phyloP scores from a whole-genome alignment of 2,113 vertebrate genomes.

The Chlorocebus sabaeus region DNA sequence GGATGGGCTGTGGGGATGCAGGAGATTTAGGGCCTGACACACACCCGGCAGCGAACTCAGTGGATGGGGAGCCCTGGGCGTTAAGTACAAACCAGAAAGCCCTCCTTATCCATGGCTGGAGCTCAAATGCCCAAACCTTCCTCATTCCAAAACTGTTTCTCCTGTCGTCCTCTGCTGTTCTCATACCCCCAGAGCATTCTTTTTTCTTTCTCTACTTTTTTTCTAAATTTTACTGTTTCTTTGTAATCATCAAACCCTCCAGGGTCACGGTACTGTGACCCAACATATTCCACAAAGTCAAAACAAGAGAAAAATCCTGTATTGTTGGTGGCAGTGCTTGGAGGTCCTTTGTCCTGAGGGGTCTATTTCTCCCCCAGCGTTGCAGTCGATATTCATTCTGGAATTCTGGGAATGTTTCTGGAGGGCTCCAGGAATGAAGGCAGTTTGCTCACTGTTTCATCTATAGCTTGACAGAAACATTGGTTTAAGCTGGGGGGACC shows the following conservation, averaged over 20 bases:
- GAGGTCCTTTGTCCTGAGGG: background rate
- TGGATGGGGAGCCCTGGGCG: fast-evolving
- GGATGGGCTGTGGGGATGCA: background rate
- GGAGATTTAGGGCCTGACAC: background rate
- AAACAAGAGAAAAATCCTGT: background rate
- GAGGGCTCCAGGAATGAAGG: background rate
- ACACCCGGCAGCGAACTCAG: background rate
- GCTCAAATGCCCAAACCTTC: fast-evolving
- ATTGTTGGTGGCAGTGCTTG: fast-evolving
- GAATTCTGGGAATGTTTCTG: constrained; percentile 29
- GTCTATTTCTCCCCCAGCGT: background rate
- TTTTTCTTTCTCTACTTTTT: background rate
- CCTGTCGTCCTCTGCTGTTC: background rate
- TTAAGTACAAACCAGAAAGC: background rate
- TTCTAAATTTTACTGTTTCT: background rate
- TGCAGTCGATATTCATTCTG: background rate
- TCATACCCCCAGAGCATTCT: background rate
- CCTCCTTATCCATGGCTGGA: background rate
- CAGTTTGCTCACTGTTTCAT: background rate
- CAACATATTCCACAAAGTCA: background rate
- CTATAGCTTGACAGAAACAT: background rate
- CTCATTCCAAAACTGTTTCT: fast-evolving
- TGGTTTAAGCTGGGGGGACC: background rate
- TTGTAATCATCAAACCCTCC: background rate
- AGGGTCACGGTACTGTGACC: background rate